Evolutionary conservation across 2,888 invertebrate species (phyloP).

Genomic region (Metacarcinus magister): DNA sequence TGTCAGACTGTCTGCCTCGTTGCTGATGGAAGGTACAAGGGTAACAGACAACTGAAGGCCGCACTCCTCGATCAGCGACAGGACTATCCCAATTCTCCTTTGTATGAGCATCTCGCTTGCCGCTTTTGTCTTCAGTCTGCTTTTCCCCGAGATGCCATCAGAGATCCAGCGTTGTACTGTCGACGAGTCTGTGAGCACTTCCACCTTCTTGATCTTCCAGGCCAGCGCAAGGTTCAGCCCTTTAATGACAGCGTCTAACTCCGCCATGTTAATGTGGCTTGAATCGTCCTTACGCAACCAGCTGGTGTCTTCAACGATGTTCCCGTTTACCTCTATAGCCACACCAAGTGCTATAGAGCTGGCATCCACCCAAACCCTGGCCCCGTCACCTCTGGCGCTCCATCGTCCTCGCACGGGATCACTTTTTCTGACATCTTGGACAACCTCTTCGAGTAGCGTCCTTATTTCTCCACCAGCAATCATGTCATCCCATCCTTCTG

Average conservation of each 20-base stretch:
- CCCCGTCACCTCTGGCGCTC: no score
- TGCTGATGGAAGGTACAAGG: constrained; percentile 41
- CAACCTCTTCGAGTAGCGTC: not conserved
- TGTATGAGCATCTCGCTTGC: constrained; percentile 57
- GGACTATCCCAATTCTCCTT: constrained; percentile 39
- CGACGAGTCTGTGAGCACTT: constrained; percentile 55
- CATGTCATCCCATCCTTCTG: not conserved
- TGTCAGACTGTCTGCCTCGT: constrained; percentile 66
- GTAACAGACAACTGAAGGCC: constrained; percentile 20
- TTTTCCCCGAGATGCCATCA: not conserved
- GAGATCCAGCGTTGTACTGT: not conserved
- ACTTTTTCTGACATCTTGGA: no score
- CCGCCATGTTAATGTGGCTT: no score
- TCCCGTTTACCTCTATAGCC: no score
- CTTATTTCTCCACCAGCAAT: not conserved
- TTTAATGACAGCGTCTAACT: constrained; percentile 47
- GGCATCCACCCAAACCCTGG: no score
- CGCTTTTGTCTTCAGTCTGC: constrained; percentile 46
- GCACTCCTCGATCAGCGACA: constrained; percentile 54
- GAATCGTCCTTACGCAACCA: no score
- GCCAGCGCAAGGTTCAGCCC: constrained; percentile 60
- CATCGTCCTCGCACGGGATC: no score
- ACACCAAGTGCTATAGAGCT: no score
- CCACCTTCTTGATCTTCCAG: constrained; percentile 39
- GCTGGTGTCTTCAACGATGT: no score